Percentiles rank a stretch among this genome's conserved stretches.
Evolutionary conservation across 2,888 invertebrate species (phyloP).

Genomic region (Nematopogon swammerdamellus): DNA sequence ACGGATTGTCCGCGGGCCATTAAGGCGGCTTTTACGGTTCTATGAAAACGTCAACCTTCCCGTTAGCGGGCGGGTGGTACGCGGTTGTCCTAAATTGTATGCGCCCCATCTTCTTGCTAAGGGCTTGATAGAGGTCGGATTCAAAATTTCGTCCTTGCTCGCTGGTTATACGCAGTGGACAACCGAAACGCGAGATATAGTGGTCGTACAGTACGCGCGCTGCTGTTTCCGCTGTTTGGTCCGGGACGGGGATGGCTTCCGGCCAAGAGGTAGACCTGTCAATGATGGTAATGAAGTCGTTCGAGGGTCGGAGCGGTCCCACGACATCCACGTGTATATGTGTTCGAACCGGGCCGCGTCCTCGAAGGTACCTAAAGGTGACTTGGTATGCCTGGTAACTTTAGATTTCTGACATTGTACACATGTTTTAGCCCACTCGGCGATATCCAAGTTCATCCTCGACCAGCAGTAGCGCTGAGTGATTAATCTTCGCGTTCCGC

Average conservation of each 20-base stretch:
- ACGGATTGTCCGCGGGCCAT: neutral
- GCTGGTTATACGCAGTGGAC: conserved; percentile 15
- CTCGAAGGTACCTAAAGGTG: too few relatives aligned
- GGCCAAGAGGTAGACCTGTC: too few relatives aligned
- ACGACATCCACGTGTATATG: too few relatives aligned
- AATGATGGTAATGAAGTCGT: too few relatives aligned
- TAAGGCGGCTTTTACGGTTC: neutral
- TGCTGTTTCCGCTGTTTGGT: neutral
- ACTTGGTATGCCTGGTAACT: too few relatives aligned
- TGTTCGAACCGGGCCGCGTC: too few relatives aligned
- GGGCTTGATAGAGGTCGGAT: conserved; percentile 18
- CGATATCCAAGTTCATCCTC: too few relatives aligned
- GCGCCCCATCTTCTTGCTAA: conserved; percentile 10
- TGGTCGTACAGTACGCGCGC: neutral
- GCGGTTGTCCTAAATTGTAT: conserved; percentile 1
- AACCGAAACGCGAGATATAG: conserved; percentile 6
- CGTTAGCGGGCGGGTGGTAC: neutral
- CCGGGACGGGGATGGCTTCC: neutral
- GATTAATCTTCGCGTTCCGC: neutral
- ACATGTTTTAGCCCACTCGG: too few relatives aligned
- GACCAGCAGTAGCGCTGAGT: neutral
- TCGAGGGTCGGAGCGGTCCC: too few relatives aligned
- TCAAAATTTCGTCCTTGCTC: conserved; percentile 23
- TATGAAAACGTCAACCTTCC: neutral
- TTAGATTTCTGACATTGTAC: too few relatives aligned